A percentile compares a stretch with the other conserved stretches of the same genome.
Evolutionary conservation across 2,888 invertebrate genomes (phyloP).

Genomic region (Glyphotaelius pellucidus): DNA sequence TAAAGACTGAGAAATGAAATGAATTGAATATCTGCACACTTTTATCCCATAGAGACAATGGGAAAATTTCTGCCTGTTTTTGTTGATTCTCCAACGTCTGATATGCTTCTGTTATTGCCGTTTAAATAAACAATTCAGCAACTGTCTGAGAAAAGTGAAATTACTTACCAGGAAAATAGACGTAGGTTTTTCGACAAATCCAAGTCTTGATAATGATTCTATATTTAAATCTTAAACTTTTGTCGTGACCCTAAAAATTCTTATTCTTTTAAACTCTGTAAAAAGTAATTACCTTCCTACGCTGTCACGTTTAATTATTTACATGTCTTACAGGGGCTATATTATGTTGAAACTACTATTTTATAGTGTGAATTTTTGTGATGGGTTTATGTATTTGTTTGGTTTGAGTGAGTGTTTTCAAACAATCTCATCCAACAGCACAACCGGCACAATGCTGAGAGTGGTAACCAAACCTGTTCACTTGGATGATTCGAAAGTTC

Average conservation of each 20-base stretch:
- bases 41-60: constrained; percentile 42
- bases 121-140: constrained; percentile 4
- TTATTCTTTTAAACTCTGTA: neutral
- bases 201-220: neutral
- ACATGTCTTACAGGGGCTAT: neutral
- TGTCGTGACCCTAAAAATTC: neutral
- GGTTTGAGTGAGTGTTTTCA: neutral
- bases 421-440: constrained; percentile 3
- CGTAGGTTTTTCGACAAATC: neutral
- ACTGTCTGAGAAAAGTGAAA: constrained; percentile 30
- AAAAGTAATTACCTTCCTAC: neutral
- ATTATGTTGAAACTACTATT: neutral
- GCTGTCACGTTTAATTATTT: neutral
- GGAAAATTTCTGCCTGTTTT: constrained; percentile 51
- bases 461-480: constrained; percentile 42
- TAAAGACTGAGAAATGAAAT: constrained; percentile 19
- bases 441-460: constrained; percentile 18
- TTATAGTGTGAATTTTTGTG: too few species aligned
- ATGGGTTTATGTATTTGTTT: too few species aligned
- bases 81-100: constrained; percentile 46
- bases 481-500: constrained; percentile 43
- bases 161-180: neutral
- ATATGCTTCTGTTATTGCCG: constrained; percentile 11
- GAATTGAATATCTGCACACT: neutral
- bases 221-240: neutral